Evolutionary conservation across 2,797 vertebrate species (phyloP).

Genomic region (Schizothorax lantsangensis): DNA sequence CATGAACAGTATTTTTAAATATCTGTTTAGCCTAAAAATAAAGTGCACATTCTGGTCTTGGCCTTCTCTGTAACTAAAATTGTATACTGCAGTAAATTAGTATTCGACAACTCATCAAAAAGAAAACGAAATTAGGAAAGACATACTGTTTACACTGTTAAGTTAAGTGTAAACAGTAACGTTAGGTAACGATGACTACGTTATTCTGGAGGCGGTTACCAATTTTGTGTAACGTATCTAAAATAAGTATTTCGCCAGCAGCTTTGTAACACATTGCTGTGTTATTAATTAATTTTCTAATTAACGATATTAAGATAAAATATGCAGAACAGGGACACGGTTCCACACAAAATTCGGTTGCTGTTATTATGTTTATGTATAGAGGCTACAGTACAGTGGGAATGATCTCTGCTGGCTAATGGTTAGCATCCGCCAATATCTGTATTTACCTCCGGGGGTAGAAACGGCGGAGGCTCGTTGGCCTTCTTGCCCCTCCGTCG

Average conservation of each 20-base stretch:
- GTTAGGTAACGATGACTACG: neutral
- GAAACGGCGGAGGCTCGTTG: slow-evolving; percentile 86
- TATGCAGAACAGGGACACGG: neutral
- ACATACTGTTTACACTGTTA: neutral
- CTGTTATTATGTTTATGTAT: neutral
- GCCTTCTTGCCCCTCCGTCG: slow-evolving; percentile 80
- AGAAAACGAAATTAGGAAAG: neutral
- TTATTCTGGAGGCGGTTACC: neutral
- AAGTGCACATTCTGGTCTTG: neutral
- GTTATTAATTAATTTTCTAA: neutral
- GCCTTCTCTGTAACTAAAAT: neutral
- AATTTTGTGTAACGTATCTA: neutral
- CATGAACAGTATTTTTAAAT: neutral
- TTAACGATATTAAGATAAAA: neutral
- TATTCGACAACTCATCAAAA: neutral
- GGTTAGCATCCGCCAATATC: slow-evolving; percentile 24
- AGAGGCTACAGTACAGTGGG: neutral
- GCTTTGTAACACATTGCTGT: neutral
- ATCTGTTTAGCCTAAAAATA: neutral
- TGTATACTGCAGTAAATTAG: neutral
- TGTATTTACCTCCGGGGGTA: slow-evolving; percentile 89
- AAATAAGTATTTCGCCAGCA: neutral
- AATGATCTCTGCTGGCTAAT: slow-evolving; percentile 36
- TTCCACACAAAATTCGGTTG: neutral
- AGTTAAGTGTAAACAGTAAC: no score